Conservation (phyloP, 2,113 vertebrate species). For the Argyrosomus japonicus region DNA sequence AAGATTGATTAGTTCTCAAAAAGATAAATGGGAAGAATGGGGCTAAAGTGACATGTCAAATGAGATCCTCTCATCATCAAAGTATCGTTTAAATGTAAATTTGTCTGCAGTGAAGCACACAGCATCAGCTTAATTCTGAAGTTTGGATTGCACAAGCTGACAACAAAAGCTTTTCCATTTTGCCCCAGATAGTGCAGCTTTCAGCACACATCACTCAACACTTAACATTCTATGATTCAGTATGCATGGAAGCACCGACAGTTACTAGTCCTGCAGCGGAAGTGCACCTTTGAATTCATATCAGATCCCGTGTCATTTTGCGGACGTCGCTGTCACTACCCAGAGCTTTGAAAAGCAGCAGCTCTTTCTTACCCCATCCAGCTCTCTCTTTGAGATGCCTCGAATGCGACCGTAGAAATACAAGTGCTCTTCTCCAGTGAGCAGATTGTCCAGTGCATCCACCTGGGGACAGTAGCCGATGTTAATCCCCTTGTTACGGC, state of each 20-base stretch:
- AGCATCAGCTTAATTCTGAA: conserved; percentile 54
- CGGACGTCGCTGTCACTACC: conserved; percentile 46
- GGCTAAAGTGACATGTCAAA: conserved; percentile 71
- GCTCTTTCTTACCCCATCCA: conserved; percentile 87
- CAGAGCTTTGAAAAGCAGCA: conserved; percentile 42
- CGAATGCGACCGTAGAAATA: conserved; percentile 94
- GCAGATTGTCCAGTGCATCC: conserved; percentile 92
- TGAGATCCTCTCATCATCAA: conserved; percentile 66
- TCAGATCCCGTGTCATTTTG: conserved; percentile 62
- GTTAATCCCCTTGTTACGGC: conserved; percentile 86
- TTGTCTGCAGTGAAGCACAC: conserved; percentile 35
- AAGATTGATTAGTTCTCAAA: conserved; percentile 78
- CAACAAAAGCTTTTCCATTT: conserved; percentile 67
- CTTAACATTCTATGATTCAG: conserved; percentile 53
- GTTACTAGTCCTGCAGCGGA: conserved; percentile 41
- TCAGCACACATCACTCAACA: conserved; percentile 61
- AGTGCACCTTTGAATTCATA: conserved; percentile 65
- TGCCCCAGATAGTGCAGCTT: conserved; percentile 55
- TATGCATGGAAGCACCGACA: conserved; percentile 59
- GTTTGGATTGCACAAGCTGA: conserved; percentile 50
- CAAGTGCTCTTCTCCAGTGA: conserved; percentile 94
- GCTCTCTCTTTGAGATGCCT: conserved; percentile 90
- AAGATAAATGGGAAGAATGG: conserved; percentile 78
- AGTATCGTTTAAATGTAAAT: conserved; percentile 69
- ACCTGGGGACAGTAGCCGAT: conserved; percentile 96